These are phyloP conservation scores for Darevskia mixta DNA, from an alignment of 2,797 vertebrate genomes.

Conservation along the genomic window DNA sequence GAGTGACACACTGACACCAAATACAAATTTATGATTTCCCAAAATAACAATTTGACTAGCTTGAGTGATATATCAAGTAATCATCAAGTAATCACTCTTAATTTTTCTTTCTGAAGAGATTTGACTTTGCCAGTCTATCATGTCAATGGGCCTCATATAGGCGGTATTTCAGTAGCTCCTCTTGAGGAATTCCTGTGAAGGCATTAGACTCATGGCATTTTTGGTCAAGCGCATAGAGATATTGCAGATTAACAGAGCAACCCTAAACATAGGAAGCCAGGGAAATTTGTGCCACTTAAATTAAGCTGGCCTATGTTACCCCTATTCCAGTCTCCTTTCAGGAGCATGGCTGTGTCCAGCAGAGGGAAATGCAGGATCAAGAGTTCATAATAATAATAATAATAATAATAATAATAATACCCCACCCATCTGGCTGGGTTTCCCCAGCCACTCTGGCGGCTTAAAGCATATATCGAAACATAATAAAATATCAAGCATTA, in stretches of 20 bases:
- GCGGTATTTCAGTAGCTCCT: conserved; percentile 69
- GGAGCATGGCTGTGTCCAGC: not conserved
- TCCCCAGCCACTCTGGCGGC: too few species aligned
- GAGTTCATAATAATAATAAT: too few species aligned
- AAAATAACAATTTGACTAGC: conserved; percentile 88
- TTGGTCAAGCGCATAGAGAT: not conserved
- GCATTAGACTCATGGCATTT: conserved; percentile 43
- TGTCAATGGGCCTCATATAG: conserved; percentile 57
- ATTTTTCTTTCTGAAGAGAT: conserved; percentile 81
- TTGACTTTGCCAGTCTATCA: conserved; percentile 81
- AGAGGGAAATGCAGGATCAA: not conserved
- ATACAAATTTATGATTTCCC: conserved; percentile 87
- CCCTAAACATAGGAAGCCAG: too few species aligned
- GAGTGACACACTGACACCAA: conserved; percentile 85
- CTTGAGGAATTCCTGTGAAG: conserved; percentile 35
- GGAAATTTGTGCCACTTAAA: conserved; percentile 26
- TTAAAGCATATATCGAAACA: too few species aligned
- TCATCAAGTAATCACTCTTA: conserved; percentile 83
- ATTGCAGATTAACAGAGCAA: not conserved
- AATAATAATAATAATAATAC: too few species aligned
- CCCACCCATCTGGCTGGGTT: too few species aligned
- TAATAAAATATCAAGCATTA: too few species aligned
- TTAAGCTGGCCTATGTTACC: conserved; percentile 2
- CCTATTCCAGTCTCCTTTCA: too few species aligned
- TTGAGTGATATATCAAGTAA: conserved; percentile 84